Base-by-base conservation (phyloP, 2,888 invertebrate genomes). In the Lasius platythorax region DNA sequence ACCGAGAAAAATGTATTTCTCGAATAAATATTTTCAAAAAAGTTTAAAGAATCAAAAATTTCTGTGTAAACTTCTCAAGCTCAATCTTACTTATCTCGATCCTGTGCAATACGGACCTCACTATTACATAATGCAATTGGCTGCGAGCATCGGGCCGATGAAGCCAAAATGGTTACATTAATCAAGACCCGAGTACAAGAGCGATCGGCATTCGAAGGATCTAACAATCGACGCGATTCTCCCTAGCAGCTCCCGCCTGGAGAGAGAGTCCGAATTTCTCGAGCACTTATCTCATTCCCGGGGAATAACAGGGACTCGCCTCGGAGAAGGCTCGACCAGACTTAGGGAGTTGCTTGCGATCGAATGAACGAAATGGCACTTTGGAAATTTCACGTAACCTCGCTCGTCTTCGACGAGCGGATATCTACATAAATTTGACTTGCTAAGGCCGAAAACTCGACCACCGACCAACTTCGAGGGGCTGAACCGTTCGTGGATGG, bases 381-480 rank as follows among this genome's bases (percentile, higher is more conserved):
- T 88, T 85, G 83, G 79, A 83, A 87, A 85, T 86, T 87, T 85
- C 86, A 84, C 82, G 72, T 86, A 89, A 82, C 85, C 89, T 87
- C 79, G 85, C 83, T 61, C 85, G 81, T 63, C 66, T 73, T 84
- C 64, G 79, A 63, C 67, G 58, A 61, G 37, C 79, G 84, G 1
- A 43, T 9, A 94, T 94, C 92, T 93, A 91, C 93, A 93, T 94
- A 93, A 93, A 94, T 94, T 93, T 94, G 94, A 94, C 94, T 94
- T 94, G 94, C 94, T 93, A 94, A 94, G 85, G 87, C 87, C 89
- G 92, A 88, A 91, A 91, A 91, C 85, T 85, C 85, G 73, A 83
- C 81, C 70, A 43, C 66, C 56, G 61, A 18, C 30, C 74, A 30
- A n/a, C 53, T 33, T 30, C 64, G 61, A 23, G 40, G 50, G 33